These are phyloP conservation scores for Chascanopsetta lugubris DNA, from an alignment of 2,113 vertebrate genomes.

Conservation along the genomic window DNA sequence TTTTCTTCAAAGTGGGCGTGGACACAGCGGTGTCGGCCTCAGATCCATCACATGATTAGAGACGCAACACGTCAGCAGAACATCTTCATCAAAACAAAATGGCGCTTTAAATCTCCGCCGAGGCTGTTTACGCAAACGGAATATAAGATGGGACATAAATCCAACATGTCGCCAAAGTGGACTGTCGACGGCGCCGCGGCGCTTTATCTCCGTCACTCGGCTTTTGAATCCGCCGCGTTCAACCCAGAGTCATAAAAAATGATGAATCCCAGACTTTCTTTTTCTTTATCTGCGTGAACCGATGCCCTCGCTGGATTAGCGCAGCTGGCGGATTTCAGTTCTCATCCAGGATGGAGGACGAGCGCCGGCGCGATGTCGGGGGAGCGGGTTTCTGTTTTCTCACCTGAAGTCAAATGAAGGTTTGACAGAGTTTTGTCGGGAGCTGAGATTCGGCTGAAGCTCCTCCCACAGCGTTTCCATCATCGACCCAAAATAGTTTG, in stretches of 20 bases:
- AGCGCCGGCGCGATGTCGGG: background rate
- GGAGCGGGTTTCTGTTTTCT: background rate
- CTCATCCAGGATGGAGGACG: background rate
- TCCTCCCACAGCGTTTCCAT: background rate
- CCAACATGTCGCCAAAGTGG: background rate
- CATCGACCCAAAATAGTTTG: too few relatives aligned
- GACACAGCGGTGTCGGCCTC: constrained; percentile 47
- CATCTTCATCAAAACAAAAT: constrained; percentile 21
- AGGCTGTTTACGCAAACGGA: background rate
- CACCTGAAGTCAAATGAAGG: background rate
- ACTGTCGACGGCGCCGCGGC: background rate
- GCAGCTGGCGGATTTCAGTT: background rate
- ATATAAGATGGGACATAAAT: background rate
- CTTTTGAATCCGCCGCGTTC: background rate
- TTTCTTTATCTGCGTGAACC: background rate
- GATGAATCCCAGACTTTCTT: background rate
- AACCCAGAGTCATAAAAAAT: background rate
- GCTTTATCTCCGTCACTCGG: background rate
- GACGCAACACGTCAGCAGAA: constrained; percentile 33
- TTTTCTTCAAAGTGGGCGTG: constrained; percentile 61
- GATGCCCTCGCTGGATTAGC: background rate
- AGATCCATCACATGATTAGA: constrained; percentile 55
- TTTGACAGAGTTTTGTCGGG: background rate
- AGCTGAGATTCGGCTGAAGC: background rate
- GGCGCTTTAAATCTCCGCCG: background rate